Evolutionary conservation across 2,113 vertebrate genomes (phyloP).

Genomic region (Lota lota): DNA sequence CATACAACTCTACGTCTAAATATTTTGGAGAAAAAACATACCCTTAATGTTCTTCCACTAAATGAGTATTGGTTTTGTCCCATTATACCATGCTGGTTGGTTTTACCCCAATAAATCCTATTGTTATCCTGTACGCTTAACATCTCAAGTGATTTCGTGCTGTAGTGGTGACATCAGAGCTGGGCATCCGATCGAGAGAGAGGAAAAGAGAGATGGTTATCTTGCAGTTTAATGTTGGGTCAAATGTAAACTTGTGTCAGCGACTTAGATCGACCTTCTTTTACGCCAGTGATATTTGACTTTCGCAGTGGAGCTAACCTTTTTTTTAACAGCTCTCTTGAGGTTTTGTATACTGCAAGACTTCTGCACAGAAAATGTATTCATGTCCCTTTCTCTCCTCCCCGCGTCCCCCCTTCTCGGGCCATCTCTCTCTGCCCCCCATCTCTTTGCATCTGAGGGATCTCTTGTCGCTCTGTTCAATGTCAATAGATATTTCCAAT

Average conservation of each 20-base stretch:
- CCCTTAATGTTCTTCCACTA: constrained; percentile 26
- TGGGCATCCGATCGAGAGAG: constrained; percentile 9
- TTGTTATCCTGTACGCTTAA: constrained; percentile 50
- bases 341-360: constrained; percentile 16
- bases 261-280: constrained; percentile 23
- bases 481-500: too few relatives aligned
- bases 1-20: too few relatives aligned
- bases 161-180: constrained; percentile 31
- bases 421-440: not conserved
- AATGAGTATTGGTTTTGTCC: constrained; percentile 47
- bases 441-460: too few relatives aligned
- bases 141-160: constrained; percentile 59
- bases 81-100: constrained; percentile 46
- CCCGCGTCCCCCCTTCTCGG: not conserved
- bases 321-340: constrained; percentile 23
- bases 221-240: constrained; percentile 13
- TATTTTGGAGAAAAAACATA: too few relatives aligned
- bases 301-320: constrained; percentile 32
- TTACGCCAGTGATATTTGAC: constrained; percentile 34
- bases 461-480: too few relatives aligned
- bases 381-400: not conserved
- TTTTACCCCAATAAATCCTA: constrained; percentile 63
- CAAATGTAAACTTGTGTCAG: constrained; percentile 23
- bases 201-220: not conserved
- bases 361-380: not conserved